Conservation (phyloP, 2,888 invertebrate genomes). For the Ctena decussata region DNA sequence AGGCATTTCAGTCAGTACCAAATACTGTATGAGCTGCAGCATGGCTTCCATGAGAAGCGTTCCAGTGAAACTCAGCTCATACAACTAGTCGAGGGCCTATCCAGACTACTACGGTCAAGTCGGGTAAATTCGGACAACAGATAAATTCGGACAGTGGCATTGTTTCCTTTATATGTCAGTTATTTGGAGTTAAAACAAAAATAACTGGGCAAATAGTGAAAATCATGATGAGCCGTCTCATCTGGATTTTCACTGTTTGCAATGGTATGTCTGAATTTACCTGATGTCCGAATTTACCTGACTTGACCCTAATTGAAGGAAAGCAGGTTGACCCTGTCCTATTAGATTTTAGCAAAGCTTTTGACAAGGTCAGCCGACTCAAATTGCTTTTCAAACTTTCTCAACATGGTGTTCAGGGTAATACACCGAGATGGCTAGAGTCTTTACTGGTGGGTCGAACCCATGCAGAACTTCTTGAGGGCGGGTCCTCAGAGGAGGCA, state of each 20-base stretch:
- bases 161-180: no score
- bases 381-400: constrained; percentile 23
- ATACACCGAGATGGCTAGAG: constrained; percentile 7
- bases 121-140: no score
- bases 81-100: constrained; percentile 20
- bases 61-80: constrained; percentile 35
- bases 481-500: no score
- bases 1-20: constrained; percentile 13
- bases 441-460: constrained; percentile 20
- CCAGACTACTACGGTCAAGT: constrained; percentile 15
- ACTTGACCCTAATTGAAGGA: no score
- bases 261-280: no score
- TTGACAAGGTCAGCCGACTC: constrained; percentile 30
- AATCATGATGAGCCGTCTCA: no score
- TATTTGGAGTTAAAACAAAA: no score
- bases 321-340: constrained; percentile 35
- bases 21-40: constrained; percentile 31
- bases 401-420: constrained; percentile 4
- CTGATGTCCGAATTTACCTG: no score
- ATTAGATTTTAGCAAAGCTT: constrained; percentile 28
- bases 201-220: no score
- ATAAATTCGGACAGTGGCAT: no score
- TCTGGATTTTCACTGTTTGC: no score
- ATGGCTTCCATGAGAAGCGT: constrained; percentile 23
- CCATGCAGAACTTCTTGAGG: no score